Conservation (phyloP, 2,888 invertebrate genomes). For the Xylocampa areola region DNA sequence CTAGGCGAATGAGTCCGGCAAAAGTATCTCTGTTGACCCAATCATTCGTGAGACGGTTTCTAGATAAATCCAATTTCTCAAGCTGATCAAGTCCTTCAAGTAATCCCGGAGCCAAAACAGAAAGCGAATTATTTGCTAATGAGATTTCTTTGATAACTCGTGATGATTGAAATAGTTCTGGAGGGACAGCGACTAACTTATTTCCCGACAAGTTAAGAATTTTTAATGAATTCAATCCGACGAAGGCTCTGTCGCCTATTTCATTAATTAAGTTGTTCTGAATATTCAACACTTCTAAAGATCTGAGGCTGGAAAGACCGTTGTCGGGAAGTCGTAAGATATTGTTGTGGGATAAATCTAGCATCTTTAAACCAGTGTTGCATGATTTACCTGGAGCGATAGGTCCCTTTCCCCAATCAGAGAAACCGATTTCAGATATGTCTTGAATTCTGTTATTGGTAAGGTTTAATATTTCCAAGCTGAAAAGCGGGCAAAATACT, state of each 20-base stretch:
- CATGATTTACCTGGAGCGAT: conserved; percentile 92
- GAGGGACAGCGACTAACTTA: conserved; percentile 93
- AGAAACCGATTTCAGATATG: conserved; percentile 93
- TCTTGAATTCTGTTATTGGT: conserved; percentile 95
- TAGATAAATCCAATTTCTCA: conserved; percentile 92
- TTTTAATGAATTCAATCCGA: conserved; percentile 92
- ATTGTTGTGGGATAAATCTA: conserved; percentile 94
- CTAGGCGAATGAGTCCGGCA: conserved; percentile 92
- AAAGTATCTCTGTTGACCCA: conserved; percentile 95
- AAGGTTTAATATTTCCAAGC: conserved; percentile 92
- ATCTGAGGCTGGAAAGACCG: conserved; percentile 92
- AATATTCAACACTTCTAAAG: conserved; percentile 92
- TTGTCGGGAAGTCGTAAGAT: conserved; percentile 92
- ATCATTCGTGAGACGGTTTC: conserved; percentile 93
- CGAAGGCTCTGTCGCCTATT: conserved; percentile 93
- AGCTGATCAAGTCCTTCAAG: conserved; percentile 93
- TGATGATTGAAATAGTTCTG: conserved; percentile 93
- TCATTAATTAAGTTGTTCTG: conserved; percentile 94
- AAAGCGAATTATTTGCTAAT: conserved; percentile 94
- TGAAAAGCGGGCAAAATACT: conserved; percentile 93
- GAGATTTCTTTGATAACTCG: conserved; percentile 92
- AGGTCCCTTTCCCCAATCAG: conserved; percentile 92
- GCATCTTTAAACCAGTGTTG: conserved; percentile 91
- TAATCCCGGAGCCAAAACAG: conserved; percentile 93
- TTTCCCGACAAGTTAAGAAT: conserved; percentile 95